A percentile compares a stretch with the other conserved stretches of the same genome.
phyloP scores from a whole-genome alignment of 2,797 vertebrate genomes.

The Botia almorhae region DNA sequence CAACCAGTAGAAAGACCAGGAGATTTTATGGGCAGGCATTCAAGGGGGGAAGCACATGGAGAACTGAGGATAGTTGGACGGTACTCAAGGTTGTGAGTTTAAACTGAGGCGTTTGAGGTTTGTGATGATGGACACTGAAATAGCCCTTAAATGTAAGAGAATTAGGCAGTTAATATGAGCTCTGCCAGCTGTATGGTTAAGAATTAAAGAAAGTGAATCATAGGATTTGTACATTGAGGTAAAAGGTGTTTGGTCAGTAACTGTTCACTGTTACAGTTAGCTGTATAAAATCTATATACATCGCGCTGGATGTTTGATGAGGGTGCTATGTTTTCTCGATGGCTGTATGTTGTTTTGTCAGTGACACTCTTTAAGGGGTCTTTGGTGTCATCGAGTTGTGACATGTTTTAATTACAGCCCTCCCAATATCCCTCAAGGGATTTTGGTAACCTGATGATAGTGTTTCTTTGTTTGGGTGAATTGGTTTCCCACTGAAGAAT shows the following conservation, averaged over 20 bases:
- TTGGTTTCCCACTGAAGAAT: conserved; percentile 28
- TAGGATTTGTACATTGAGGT: neutral
- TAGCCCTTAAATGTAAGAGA: neutral
- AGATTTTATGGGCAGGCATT: conserved; percentile 53
- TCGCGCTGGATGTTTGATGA: neutral
- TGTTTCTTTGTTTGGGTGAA: conserved; percentile 39
- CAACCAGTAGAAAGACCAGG: conserved; percentile 63
- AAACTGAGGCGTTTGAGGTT: neutral
- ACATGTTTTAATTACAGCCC: conserved; percentile 22
- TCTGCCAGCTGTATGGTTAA: neutral
- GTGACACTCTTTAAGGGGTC: neutral
- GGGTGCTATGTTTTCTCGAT: neutral
- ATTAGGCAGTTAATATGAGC: neutral
- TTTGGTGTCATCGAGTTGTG: conserved; percentile 39
- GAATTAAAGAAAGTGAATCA: neutral
- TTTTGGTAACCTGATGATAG: conserved; percentile 31
- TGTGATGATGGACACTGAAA: neutral
- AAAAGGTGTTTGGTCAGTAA: neutral
- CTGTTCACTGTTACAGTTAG: too few relatives aligned
- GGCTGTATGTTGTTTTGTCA: neutral
- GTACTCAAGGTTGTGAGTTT: conserved; percentile 26
- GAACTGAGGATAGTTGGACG: conserved; percentile 4
- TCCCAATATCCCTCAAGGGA: conserved; percentile 1
- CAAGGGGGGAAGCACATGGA: conserved; percentile 39
- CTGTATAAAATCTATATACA: neutral